Conservation (phyloP, 2,113 vertebrate species). For the Crotophaga sulcirostris region DNA sequence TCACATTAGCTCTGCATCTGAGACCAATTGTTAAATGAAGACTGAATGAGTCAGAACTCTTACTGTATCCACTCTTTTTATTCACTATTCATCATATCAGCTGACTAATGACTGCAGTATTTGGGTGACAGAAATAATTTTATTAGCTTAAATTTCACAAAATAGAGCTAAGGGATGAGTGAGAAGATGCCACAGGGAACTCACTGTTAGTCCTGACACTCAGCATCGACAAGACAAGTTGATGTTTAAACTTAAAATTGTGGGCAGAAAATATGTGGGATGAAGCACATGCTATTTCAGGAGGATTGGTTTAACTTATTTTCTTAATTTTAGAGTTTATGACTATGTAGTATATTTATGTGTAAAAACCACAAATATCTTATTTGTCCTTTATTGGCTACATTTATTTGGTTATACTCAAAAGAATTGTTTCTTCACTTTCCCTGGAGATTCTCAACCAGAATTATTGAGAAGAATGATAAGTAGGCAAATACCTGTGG, state of each 20-base stretch:
- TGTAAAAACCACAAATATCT: neutral
- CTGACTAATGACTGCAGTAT: neutral
- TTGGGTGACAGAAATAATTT: neutral
- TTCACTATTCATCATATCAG: neutral
- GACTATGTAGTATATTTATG: neutral
- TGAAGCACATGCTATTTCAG: neutral
- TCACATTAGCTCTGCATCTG: neutral
- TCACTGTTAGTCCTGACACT: neutral
- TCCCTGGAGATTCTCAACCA: neutral
- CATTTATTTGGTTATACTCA: neutral
- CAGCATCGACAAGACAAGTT: neutral
- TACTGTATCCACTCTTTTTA: neutral
- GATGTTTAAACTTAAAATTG: neutral
- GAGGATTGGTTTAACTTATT: neutral
- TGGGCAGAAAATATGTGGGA: neutral
- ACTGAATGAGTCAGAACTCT: neutral
- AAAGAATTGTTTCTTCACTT: constrained; percentile 1
- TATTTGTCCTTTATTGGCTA: neutral
- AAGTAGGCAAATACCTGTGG: neutral
- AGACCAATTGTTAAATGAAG: neutral
- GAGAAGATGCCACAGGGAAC: neutral
- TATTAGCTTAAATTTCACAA: neutral
- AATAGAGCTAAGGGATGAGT: neutral
- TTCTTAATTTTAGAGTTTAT: neutral
- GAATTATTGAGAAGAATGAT: neutral